Conservation (phyloP, 1,140 invertebrate genomes). For the Triops cancriformis region DNA sequence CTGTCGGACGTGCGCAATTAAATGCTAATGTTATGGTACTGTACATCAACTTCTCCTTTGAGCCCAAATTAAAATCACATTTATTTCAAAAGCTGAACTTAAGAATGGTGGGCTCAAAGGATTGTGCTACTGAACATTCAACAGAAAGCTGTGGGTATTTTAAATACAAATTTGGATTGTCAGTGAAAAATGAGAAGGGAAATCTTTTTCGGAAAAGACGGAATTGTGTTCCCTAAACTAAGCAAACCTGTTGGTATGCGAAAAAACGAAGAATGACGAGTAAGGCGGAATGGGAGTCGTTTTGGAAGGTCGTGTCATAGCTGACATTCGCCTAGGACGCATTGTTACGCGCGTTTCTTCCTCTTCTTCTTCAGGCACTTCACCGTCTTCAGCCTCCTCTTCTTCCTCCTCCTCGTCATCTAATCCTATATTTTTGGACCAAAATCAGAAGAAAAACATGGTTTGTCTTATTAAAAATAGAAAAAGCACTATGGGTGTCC, state of each 20-base stretch:
- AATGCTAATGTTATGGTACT: background rate
- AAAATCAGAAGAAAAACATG: slow-evolving; percentile 1
- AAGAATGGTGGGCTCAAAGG: too few relatives aligned
- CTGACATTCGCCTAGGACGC: slow-evolving; percentile 58
- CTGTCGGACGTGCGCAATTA: background rate
- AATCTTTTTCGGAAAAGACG: slow-evolving; percentile 19
- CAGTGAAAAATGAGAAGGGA: slow-evolving; percentile 23
- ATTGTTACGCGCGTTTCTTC: slow-evolving; percentile 35
- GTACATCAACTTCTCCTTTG: background rate
- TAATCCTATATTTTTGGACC: slow-evolving; percentile 34
- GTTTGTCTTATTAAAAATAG: background rate
- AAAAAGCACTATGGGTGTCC: background rate
- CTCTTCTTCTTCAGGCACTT: slow-evolving; percentile 29
- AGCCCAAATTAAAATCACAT: background rate
- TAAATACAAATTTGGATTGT: too few relatives aligned
- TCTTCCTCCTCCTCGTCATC: slow-evolving; percentile 42
- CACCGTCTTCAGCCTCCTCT: slow-evolving; percentile 34
- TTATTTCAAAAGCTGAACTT: too few relatives aligned
- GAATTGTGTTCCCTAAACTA: slow-evolving; percentile 16
- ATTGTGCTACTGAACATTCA: too few relatives aligned
- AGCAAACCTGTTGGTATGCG: slow-evolving; percentile 44
- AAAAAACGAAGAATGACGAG: slow-evolving; percentile 59
- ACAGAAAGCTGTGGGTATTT: too few relatives aligned
- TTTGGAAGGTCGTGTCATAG: slow-evolving; percentile 72
- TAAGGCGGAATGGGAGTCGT: slow-evolving; percentile 88